A percentile compares a stretch with the other conserved stretches of the same genome.
Conservation (phyloP, 2,888 invertebrate genomes). For the Epiblema foenella region DNA sequence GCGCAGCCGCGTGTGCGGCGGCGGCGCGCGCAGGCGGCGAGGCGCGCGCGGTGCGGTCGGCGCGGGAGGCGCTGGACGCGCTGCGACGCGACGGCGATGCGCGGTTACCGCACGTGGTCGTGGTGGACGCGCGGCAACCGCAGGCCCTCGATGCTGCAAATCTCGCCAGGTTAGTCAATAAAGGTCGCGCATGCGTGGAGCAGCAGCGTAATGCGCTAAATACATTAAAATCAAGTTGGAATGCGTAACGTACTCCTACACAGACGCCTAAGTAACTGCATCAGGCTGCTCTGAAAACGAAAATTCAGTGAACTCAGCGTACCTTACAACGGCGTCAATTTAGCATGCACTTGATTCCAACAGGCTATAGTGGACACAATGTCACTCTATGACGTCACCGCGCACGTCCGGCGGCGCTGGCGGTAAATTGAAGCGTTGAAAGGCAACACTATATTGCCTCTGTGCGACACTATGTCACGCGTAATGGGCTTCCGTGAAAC, state of each 20-base stretch:
- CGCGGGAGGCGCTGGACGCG: slow-evolving; percentile 84
- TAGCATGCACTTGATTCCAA: neutral
- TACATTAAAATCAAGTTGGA: no score
- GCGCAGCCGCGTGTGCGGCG: slow-evolving; percentile 87
- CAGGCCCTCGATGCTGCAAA: slow-evolving; percentile 86
- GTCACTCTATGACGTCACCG: slow-evolving; percentile 10
- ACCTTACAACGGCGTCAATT: neutral
- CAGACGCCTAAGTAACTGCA: neutral
- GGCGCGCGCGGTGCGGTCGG: slow-evolving; percentile 82
- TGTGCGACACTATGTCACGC: slow-evolving; percentile 14
- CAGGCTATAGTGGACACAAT: neutral
- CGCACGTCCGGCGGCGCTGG: neutral
- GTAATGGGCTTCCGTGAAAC: slow-evolving; percentile 8
- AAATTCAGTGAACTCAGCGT: neutral
- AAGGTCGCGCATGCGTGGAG: no score
- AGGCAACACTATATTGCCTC: slow-evolving; percentile 9
- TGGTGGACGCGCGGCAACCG: slow-evolving; percentile 86
- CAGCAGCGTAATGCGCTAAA: no score
- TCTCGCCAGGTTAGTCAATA: slow-evolving; percentile 85
- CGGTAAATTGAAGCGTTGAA: slow-evolving; percentile 17
- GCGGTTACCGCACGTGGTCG: slow-evolving; percentile 86
- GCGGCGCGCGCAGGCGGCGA: slow-evolving; percentile 85
- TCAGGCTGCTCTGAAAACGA: neutral
- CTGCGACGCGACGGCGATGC: slow-evolving; percentile 76
- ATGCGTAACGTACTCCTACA: no score